Conservation (phyloP, 2,888 invertebrate genomes). For the Torymus texanus region DNA sequence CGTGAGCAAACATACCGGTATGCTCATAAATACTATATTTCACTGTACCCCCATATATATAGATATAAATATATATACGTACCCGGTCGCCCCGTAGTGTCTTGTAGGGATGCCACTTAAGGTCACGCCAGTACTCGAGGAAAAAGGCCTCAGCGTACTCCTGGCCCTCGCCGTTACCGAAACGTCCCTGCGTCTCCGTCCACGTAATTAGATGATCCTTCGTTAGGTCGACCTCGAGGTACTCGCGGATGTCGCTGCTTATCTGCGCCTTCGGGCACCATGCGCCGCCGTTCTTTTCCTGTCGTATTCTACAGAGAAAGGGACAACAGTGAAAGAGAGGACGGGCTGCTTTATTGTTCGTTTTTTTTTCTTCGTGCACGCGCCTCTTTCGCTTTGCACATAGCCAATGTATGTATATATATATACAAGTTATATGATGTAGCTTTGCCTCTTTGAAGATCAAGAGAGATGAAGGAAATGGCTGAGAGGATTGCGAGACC, state of each 20-base stretch:
- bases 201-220: conserved; percentile 87
- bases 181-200: conserved; percentile 93
- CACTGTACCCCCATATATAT: too few relatives aligned
- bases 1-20: too few relatives aligned
- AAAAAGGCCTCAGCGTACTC: conserved; percentile 91
- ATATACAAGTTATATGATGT: too few relatives aligned
- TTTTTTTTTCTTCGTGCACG: too few relatives aligned
- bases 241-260: conserved; percentile 85
- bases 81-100: conserved; percentile 87
- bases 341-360: too few relatives aligned
- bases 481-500: too few relatives aligned
- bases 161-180: conserved; percentile 92
- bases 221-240: conserved; percentile 87
- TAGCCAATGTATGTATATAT: too few relatives aligned
- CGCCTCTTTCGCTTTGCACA: too few relatives aligned
- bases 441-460: too few relatives aligned
- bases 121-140: conserved; percentile 87
- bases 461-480: too few relatives aligned
- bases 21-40: too few relatives aligned
- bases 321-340: too few relatives aligned
- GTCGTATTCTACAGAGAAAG: conserved; percentile 79
- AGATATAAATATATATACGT: conserved; percentile 64
- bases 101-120: conserved; percentile 87
- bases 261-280: conserved; percentile 94
- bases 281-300: conserved; percentile 91